Base-by-base conservation (phyloP, 2,113 vertebrate species). In the Prunella fulvescens region DNA sequence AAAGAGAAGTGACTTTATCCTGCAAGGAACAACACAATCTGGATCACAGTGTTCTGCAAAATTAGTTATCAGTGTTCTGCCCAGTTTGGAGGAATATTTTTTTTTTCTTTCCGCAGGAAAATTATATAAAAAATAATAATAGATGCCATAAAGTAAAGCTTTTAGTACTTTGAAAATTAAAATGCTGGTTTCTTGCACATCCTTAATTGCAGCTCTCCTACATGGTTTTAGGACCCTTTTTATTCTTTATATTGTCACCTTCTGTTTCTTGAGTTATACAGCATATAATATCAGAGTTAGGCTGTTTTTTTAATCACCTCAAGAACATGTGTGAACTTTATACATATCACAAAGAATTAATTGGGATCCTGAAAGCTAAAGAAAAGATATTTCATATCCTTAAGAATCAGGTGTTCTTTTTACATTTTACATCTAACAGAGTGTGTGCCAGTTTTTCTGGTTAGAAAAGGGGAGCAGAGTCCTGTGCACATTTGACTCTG, bases 181-280 rank as follows among this genome's bases (percentile, higher is more conserved):
- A 92, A 2, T 33, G 39, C 9, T 83, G 13, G 28, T 73, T 94
- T 83, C 50, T 80, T 88, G 33, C 53, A 78, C 29, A 83, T 58
- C 14, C 35, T 5, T 91, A 93, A 93, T 90, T 95, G 77, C 51
- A 71, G 22, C 14, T 91, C 22, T 56, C 67, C 66, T 60, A 24
- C 26, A 56, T 54, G 56, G 26, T 78, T 95, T 94, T 93, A 88
- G 56, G 33, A 88, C 28, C 19, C 12, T 88, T 90, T 88, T 70
- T 86, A 76, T 35, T 72, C 65, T 91, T 90, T 83, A 82, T 94
- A 53, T 50, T 65, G 70, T 77, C 79, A 83, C 80, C 92, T 88
- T 83, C 83, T 95, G 88, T 78, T 92, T 88, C 82, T 81, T 44
- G 42, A 74, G 56, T 93, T 83, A 78, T 78, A 35, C 25, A 81